Evolutionary conservation across 2,888 invertebrate species (phyloP), one percentile per base, ranked within the genome.

Genomic region (Microdon myrmicae): DNA sequence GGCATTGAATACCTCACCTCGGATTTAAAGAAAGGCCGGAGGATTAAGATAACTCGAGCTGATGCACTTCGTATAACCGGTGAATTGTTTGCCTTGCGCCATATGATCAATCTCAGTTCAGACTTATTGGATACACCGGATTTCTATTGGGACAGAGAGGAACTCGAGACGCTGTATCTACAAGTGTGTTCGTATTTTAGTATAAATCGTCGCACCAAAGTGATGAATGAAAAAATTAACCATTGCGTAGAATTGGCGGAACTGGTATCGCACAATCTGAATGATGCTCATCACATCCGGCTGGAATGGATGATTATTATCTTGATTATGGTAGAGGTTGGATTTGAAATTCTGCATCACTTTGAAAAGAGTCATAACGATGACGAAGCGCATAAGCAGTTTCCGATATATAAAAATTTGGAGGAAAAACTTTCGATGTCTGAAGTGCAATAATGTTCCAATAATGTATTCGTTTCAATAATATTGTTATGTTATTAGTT

Each of bases 241-340:
- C 96, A 97, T 78, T 98, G 98, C 76, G 90, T 92, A 45, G 96
- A 96, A 72, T 82, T 98, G 10, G 88, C 96, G 4, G 93, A 95
- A 73, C 82, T 97, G 58, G 82, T 98, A 4, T 92, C 92, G 1
- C 86, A 90, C 17, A 94, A 96, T 83, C 84, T 97, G 16, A 94
- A 91, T 48, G 96, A 97, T 81, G 84, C 89, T 6, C 97, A 97
- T 81, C 95, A 96, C 79, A 87, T 94, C 7, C 84, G 95, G 1
- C 83, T 98, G 1, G 98, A 98, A 79, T 94, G 95, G 94, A 96
- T 97, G 92, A 96, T 98, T 68, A 98, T 98, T 61, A 83, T 90
- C 13, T 86, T 98, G 25, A 98, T 98, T 80, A 87, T 95, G 84
- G 92, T 96, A 0, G 97, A 98, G 82, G 97, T 97, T 9, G 87